Percentiles rank a stretch among this genome's conserved stretches.
Conservation (phyloP, 2,113 vertebrate species). For the Nycticryphes semicollaris region DNA sequence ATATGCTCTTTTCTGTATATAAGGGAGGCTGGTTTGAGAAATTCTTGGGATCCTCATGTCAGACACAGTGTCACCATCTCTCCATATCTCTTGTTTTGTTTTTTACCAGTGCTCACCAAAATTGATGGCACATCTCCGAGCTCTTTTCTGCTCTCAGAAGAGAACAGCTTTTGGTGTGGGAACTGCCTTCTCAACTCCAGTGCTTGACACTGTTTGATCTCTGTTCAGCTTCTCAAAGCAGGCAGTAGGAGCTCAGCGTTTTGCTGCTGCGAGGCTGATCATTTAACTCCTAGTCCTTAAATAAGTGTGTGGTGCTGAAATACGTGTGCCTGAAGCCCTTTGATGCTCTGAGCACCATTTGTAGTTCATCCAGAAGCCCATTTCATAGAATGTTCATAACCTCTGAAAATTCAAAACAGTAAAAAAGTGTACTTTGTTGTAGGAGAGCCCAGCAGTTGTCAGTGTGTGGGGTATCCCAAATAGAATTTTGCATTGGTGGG, state of each 20-base stretch:
- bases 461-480: no score
- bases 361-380: no score
- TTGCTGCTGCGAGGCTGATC: neutral
- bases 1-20: fast-evolving
- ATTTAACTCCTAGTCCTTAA: neutral
- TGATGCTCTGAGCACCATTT: neutral
- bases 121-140: neutral
- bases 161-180: neutral
- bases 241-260: neutral
- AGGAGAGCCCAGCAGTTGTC: no score
- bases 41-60: neutral
- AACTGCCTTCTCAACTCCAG: neutral
- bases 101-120: neutral
- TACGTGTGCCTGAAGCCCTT: fast-evolving
- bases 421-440: no score
- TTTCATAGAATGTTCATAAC: no score
- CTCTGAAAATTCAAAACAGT: no score
- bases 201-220: neutral
- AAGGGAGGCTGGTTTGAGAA: neutral
- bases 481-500: no score
- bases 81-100: no score
- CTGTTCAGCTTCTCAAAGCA: neutral
- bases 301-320: neutral
- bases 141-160: neutral
- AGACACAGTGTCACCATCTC: neutral